Evolutionary conservation across 2,113 vertebrate genomes (phyloP).

Genomic region (Chloropsis cyanopogon): DNA sequence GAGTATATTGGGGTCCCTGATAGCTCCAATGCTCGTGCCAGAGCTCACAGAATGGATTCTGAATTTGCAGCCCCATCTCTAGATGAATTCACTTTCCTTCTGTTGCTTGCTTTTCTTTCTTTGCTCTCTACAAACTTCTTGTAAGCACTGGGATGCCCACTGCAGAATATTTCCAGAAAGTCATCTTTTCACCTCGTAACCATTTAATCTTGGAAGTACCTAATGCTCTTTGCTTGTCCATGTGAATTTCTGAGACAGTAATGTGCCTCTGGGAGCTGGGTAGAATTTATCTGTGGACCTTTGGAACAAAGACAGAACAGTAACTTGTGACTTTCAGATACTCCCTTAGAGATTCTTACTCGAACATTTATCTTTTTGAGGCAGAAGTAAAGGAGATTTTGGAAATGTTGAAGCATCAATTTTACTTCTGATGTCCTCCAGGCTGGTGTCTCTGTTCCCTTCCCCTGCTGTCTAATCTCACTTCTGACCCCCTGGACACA

Average conservation of each 20-base stretch:
- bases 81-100: background rate
- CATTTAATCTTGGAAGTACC: background rate
- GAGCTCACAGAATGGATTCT: background rate
- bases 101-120: rapidly evolving
- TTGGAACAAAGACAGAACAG: background rate
- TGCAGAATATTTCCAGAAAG: background rate
- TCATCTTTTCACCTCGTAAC: background rate
- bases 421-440: background rate
- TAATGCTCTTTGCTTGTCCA: background rate
- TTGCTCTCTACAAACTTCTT: background rate
- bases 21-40: background rate
- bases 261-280: background rate
- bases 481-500: background rate
- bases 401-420: background rate
- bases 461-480: background rate
- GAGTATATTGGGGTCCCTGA: background rate
- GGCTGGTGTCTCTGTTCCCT: background rate
- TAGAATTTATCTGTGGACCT: background rate
- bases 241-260: background rate
- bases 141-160: background rate
- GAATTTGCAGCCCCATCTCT: background rate
- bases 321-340: background rate
- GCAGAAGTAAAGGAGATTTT: background rate
- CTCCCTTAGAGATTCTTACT: background rate
- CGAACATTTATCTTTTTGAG: background rate